Percentiles rank a stretch among this genome's conserved stretches.
These are phyloP conservation scores for Rhinophrynus dorsalis DNA, from an alignment of 2,797 vertebrate genomes.

Conservation along the genomic window DNA sequence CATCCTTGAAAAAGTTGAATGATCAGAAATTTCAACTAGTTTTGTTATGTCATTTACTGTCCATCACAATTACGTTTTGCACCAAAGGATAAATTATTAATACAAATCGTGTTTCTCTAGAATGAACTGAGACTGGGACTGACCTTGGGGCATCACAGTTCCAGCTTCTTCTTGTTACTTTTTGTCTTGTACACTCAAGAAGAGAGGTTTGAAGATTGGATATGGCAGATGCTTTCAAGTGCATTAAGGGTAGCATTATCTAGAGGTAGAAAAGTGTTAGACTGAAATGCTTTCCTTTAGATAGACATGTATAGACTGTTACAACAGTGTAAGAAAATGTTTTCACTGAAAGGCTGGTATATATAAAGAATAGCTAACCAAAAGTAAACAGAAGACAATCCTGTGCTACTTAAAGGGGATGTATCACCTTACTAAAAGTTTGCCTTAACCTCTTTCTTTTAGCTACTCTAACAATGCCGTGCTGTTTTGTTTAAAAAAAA, in stretches of 20 bases:
- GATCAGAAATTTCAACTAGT: constrained; percentile 1
- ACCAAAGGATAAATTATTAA: constrained; percentile 27
- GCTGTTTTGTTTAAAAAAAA: too few species aligned
- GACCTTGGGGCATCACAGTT: constrained; percentile 36
- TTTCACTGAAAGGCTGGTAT: neutral
- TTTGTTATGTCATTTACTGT: constrained; percentile 10
- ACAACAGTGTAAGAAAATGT: neutral
- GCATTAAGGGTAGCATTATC: constrained; percentile 25
- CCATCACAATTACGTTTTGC: neutral
- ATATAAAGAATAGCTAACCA: neutral
- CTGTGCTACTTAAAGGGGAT: too few species aligned
- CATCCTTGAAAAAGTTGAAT: neutral
- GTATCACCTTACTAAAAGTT: too few species aligned
- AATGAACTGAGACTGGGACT: neutral
- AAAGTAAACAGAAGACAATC: too few species aligned
- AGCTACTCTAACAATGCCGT: too few species aligned
- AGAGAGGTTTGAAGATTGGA: constrained; percentile 25
- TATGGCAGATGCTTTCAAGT: constrained; percentile 45
- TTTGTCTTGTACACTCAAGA: constrained; percentile 13
- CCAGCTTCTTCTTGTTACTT: constrained; percentile 13
- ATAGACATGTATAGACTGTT: neutral
- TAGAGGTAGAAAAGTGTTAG: constrained; percentile 10
- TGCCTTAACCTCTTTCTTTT: too few species aligned
- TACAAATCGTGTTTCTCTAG: constrained; percentile 2
- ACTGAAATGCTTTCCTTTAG: neutral